These are phyloP conservation scores for Entomobrya proxima DNA, from an alignment of 2,888 invertebrate genomes.

Conservation along the genomic window DNA sequence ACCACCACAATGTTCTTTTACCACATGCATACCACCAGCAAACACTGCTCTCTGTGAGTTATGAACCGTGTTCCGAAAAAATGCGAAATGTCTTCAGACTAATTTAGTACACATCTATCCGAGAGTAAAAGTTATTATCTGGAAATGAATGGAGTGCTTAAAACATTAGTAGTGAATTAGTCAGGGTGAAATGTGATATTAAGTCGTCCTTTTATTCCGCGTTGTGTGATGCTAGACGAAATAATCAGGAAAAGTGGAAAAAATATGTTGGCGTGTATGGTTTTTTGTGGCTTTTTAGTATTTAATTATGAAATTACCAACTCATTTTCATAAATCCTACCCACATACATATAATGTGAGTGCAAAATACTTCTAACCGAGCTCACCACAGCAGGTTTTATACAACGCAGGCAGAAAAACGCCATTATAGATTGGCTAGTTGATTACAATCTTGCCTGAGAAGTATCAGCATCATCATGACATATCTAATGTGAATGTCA, in stretches of 20 bases:
- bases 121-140: slow-evolving; percentile 47
- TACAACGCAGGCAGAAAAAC: background rate
- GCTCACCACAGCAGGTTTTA: background rate
- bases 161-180: slow-evolving; percentile 45
- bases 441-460: background rate
- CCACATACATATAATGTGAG: background rate
- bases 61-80: slow-evolving; percentile 27
- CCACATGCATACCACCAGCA: background rate
- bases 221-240: slow-evolving; percentile 17
- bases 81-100: slow-evolving; percentile 31
- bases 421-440: background rate
- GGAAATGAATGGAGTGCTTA: slow-evolving; percentile 45
- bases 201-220: slow-evolving; percentile 5
- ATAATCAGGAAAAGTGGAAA: slow-evolving; percentile 37
- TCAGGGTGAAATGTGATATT: slow-evolving; percentile 31
- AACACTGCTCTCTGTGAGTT: background rate
- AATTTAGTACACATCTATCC: slow-evolving; percentile 28
- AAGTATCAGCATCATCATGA: background rate
- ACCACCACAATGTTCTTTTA: background rate
- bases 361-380: background rate
- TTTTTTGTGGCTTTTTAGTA: background rate
- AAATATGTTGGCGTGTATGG: background rate
- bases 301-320: slow-evolving; percentile 42
- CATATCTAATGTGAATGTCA: background rate
- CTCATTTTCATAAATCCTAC: slow-evolving; percentile 36